These are phyloP conservation scores for Pempheris klunzingeri DNA, from an alignment of 2,797 vertebrate species.

Conservation along the genomic window DNA sequence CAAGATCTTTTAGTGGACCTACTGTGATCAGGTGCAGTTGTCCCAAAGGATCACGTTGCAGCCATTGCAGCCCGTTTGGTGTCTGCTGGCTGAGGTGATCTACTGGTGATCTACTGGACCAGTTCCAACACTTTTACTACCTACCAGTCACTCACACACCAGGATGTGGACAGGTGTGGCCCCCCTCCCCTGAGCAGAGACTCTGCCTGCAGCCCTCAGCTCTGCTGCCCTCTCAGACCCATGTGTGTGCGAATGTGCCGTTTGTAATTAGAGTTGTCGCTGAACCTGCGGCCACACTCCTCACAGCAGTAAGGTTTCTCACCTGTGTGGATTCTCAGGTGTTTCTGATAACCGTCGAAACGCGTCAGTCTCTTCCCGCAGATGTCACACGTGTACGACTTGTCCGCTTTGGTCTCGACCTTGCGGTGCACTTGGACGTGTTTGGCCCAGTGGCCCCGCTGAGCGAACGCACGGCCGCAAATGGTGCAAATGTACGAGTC, in stretches of 20 bases:
- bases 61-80: too few relatives aligned
- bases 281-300: conserved; percentile 69
- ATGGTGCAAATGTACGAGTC: conserved; percentile 68
- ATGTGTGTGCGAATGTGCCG: conserved; percentile 64
- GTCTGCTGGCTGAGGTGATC: too few relatives aligned
- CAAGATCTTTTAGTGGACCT: too few relatives aligned
- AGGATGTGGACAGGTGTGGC: too few relatives aligned
- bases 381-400: conserved; percentile 67
- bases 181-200: too few relatives aligned
- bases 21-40: too few relatives aligned
- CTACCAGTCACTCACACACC: too few relatives aligned
- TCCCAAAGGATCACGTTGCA: too few relatives aligned
- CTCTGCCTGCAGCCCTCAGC: too few relatives aligned
- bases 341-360: conserved; percentile 73
- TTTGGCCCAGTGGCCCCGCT: conserved; percentile 64
- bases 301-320: conserved; percentile 73
- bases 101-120: too few relatives aligned
- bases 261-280: conserved; percentile 76
- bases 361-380: conserved; percentile 73
- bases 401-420: conserved; percentile 16
- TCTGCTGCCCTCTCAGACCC: background rate
- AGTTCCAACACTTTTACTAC: too few relatives aligned
- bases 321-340: conserved; percentile 70
- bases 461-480: conserved; percentile 59
- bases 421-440: conserved; percentile 62